These are phyloP conservation scores for Apistogramma diplotaenia DNA, from an alignment of 2,113 vertebrate species.

Conservation along the genomic window DNA sequence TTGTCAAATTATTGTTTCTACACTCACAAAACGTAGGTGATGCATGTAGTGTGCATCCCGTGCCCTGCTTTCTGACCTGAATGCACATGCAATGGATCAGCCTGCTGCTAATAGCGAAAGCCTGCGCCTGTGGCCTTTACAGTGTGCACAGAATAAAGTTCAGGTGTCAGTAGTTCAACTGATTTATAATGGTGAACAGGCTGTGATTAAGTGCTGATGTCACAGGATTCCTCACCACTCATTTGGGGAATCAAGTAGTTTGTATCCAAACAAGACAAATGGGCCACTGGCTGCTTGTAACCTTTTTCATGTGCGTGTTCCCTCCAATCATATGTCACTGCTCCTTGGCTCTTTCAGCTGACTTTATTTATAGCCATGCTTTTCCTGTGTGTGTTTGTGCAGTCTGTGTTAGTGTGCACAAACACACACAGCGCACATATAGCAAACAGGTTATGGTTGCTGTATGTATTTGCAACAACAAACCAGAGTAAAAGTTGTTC, in stretches of 20 bases:
- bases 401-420: background rate
- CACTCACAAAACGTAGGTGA: slow-evolving; percentile 50
- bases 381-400: slow-evolving; percentile 22
- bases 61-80: slow-evolving; percentile 74
- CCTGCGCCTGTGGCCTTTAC: slow-evolving; percentile 75
- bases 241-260: slow-evolving; percentile 78
- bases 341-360: slow-evolving; percentile 53
- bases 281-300: slow-evolving; percentile 64
- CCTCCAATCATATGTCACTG: slow-evolving; percentile 66
- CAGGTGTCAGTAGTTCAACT: slow-evolving; percentile 81
- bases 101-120: slow-evolving; percentile 63
- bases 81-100: slow-evolving; percentile 78
- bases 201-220: slow-evolving; percentile 76
- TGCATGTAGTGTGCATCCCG: slow-evolving; percentile 34
- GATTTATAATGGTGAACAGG: slow-evolving; percentile 80
- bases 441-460: background rate
- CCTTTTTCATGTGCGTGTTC: slow-evolving; percentile 72
- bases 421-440: too few species aligned
- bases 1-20: slow-evolving; percentile 39
- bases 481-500: slow-evolving; percentile 11
- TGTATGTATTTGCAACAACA: slow-evolving; percentile 2
- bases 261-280: slow-evolving; percentile 79
- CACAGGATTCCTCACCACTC: slow-evolving; percentile 72
- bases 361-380: slow-evolving; percentile 71
- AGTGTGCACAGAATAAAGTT: slow-evolving; percentile 75